Percentiles rank a stretch among this genome's conserved stretches.
Conservation (phyloP, 2,888 invertebrate genomes). For the Schizaphis graminum region DNA sequence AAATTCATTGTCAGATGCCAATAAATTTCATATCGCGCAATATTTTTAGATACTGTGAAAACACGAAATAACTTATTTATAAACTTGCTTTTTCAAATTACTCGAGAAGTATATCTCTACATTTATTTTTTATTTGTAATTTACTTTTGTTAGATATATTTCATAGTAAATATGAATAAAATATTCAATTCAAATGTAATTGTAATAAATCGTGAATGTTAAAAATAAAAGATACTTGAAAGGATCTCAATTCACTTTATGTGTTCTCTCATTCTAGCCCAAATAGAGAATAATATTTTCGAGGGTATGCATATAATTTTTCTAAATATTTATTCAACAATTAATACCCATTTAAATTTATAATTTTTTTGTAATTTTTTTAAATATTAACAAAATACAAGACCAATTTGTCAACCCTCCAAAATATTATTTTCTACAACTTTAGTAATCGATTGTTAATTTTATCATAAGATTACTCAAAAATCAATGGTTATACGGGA, state of each 20-base stretch:
- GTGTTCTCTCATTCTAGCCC: neutral
- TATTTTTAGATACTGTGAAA: neutral
- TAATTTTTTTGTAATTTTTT: neutral
- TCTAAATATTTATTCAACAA: neutral
- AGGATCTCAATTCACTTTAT: neutral
- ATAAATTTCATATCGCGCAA: neutral
- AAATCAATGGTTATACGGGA: too few species aligned
- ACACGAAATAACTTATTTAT: neutral
- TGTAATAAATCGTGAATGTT: neutral
- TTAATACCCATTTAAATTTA: neutral
- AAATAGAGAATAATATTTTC: neutral
- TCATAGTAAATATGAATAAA: neutral
- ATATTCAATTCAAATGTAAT: neutral
- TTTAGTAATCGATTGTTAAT: too few species aligned
- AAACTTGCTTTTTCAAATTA: neutral
- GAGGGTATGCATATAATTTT: neutral
- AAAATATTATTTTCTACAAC: too few species aligned
- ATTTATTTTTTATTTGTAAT: neutral
- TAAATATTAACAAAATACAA: neutral
- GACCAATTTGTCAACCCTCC: too few species aligned
- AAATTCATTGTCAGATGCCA: neutral
- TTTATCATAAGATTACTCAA: too few species aligned
- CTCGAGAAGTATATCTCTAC: neutral
- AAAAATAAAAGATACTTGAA: neutral
- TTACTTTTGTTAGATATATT: neutral